Conservation (phyloP, 2,113 vertebrate species). For the Muntiacus reevesi region DNA sequence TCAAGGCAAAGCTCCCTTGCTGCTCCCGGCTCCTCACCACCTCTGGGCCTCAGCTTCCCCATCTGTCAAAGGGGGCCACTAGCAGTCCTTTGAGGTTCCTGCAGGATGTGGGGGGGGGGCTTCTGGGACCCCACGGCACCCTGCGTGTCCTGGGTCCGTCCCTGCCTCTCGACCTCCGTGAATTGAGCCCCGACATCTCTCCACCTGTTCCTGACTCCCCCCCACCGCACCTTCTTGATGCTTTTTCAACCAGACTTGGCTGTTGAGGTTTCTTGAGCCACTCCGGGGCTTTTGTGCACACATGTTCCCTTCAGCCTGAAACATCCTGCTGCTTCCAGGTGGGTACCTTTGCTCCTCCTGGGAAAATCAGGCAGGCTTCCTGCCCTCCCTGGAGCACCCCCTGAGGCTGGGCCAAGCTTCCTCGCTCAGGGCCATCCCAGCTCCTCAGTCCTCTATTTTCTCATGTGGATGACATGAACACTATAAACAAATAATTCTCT, state of each 20-base stretch:
- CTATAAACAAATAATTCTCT: neutral
- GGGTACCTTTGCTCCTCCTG: neutral
- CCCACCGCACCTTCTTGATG: neutral
- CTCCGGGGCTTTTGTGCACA: neutral
- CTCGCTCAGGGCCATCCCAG: neutral
- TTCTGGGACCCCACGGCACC: neutral
- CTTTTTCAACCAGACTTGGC: neutral
- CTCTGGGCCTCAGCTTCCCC: neutral
- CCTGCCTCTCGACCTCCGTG: neutral
- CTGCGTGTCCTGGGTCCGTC: neutral
- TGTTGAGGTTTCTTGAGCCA: neutral
- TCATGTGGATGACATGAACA: rapidly evolving
- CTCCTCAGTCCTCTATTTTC: neutral
- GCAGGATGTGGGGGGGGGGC: neutral
- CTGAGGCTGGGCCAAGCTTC: neutral
- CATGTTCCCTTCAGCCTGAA: neutral
- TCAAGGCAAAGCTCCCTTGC: neutral
- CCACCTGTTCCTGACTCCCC: neutral
- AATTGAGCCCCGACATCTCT: neutral
- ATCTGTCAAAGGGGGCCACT: neutral
- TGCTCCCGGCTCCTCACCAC: neutral
- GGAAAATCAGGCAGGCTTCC: neutral
- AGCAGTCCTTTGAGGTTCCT: neutral
- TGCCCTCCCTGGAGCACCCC: too few species aligned
- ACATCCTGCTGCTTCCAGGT: neutral